These are phyloP conservation scores for Ashinkailepas kermadecensis DNA, from an alignment of 2,888 invertebrate species.

Conservation along the genomic window DNA sequence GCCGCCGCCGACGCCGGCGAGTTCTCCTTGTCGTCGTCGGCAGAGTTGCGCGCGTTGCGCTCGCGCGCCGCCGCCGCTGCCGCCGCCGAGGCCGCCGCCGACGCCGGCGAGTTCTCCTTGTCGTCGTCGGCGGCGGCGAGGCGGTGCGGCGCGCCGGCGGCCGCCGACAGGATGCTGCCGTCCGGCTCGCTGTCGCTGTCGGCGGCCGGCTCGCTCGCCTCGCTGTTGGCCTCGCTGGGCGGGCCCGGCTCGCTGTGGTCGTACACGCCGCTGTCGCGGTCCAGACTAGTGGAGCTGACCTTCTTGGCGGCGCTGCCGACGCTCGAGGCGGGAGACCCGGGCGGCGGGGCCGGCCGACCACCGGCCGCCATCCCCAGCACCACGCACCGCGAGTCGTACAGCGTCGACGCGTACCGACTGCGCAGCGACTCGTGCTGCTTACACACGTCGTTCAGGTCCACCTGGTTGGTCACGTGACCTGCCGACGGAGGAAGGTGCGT, in stretches of 20 bases:
- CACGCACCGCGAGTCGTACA: slow-evolving; percentile 79
- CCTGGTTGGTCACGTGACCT: slow-evolving; percentile 70
- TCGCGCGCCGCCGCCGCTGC: slow-evolving; percentile 14
- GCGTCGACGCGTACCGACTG: slow-evolving; percentile 73
- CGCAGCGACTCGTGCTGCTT: slow-evolving; percentile 78
- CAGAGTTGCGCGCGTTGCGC: slow-evolving; percentile 26
- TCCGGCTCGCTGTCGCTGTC: slow-evolving; percentile 29
- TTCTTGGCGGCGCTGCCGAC: slow-evolving; percentile 26
- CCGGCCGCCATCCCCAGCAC: slow-evolving; percentile 60
- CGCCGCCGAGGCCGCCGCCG: neutral
- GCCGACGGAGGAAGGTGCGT: slow-evolving; percentile 26
- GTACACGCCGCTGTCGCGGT: slow-evolving; percentile 36
- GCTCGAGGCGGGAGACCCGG: slow-evolving; percentile 16
- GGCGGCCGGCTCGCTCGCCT: slow-evolving; percentile 27
- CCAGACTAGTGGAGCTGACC: slow-evolving; percentile 29
- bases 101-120: neutral
- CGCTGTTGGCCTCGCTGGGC: slow-evolving; percentile 31
- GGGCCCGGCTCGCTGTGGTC: slow-evolving; percentile 30
- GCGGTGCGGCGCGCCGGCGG: slow-evolving; percentile 28
- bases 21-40: slow-evolving; percentile 23
- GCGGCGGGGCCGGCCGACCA: slow-evolving; percentile 34
- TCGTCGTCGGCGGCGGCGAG: slow-evolving; percentile 15
- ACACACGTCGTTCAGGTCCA: slow-evolving; percentile 78
- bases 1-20: neutral
- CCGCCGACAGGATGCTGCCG: slow-evolving; percentile 23